Conservation (phyloP, 2,113 vertebrate genomes). For the Tetraodon nigroviridis region DNA sequence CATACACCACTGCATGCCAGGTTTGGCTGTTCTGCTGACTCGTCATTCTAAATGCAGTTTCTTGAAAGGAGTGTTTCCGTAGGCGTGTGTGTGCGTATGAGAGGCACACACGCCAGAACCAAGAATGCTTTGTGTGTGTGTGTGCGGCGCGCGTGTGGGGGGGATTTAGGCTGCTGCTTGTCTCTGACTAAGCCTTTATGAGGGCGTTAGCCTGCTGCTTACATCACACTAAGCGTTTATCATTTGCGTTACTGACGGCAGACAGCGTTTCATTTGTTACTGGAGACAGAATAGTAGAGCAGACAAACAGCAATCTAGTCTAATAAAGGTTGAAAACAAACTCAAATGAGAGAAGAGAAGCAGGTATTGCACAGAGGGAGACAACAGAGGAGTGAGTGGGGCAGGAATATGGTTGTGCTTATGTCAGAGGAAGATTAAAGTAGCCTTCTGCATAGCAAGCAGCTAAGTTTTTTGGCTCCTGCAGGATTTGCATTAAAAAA, state of each 20-base stretch:
- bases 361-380: background rate
- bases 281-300: background rate
- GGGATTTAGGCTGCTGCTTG: conserved; percentile 28
- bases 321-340: background rate
- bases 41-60: conserved; percentile 38
- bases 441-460: background rate
- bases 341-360: background rate
- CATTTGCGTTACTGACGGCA: no score
- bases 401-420: conserved; percentile 3
- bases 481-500: background rate
- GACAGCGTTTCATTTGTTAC: conserved; percentile 45
- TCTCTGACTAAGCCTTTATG: conserved; percentile 46
- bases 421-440: conserved; percentile 22
- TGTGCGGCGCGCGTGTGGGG: conserved; percentile 2
- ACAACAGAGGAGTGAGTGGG: conserved; percentile 10
- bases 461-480: conserved; percentile 14
- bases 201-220: conserved; percentile 39
- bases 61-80: conserved; percentile 28
- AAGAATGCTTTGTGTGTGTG: conserved; percentile 22
- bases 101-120: no score
- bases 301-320: conserved; percentile 9
- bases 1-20: conserved; percentile 44
- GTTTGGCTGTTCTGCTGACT: conserved; percentile 61
- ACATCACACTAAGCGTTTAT: conserved; percentile 45
- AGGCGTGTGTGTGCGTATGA: conserved; percentile 16